A percentile compares a stretch with the other conserved stretches of the same genome.
These are phyloP conservation scores for Helicolenus hilgendorfi DNA, from an alignment of 2,797 vertebrate species.

Conservation along the genomic window DNA sequence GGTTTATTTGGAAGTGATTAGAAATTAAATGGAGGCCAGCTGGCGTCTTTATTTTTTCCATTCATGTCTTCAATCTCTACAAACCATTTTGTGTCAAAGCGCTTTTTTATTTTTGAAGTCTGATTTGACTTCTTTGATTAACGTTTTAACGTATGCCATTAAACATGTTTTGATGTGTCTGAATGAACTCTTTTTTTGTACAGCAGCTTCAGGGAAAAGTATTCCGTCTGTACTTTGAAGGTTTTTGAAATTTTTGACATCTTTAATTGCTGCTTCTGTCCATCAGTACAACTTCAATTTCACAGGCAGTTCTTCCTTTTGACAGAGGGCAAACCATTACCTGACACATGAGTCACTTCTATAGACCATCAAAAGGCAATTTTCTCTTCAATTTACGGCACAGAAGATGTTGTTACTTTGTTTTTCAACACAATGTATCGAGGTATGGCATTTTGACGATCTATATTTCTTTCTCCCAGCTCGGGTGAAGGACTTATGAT, in stretches of 20 bases:
- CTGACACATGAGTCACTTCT: background rate
- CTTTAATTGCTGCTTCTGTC: background rate
- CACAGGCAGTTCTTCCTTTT: background rate
- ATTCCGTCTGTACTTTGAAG: background rate
- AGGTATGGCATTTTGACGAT: background rate
- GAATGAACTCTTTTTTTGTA: background rate
- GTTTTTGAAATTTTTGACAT: background rate
- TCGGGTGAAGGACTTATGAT: background rate
- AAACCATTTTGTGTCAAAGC: no score
- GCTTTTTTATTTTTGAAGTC: no score
- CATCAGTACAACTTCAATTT: background rate
- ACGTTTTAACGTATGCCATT: background rate
- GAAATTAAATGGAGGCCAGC: background rate
- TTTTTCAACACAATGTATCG: background rate
- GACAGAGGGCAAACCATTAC: background rate
- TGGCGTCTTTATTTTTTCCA: no score
- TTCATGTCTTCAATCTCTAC: no score
- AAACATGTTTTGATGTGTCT: background rate
- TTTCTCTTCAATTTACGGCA: slow-evolving; percentile 5
- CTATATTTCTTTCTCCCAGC: background rate
- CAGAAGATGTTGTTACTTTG: background rate
- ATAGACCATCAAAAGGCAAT: background rate
- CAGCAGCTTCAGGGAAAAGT: background rate
- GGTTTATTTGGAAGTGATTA: background rate
- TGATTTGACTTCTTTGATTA: background rate